These are phyloP conservation scores for Sebastiscus tertius DNA, from an alignment of 2,797 vertebrate genomes.

Conservation along the genomic window DNA sequence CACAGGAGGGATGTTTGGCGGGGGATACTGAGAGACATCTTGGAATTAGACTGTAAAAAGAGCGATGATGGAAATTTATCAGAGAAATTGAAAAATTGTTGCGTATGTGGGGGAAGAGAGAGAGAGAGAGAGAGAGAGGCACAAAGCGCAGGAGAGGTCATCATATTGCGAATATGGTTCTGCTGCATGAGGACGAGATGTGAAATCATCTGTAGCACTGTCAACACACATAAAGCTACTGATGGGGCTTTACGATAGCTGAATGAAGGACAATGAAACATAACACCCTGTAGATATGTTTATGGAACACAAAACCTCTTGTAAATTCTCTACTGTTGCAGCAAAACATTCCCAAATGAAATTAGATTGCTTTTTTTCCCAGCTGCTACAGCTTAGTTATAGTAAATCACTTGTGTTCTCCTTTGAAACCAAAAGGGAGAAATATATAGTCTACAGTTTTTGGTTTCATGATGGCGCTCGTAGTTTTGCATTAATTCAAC, in stretches of 20 bases:
- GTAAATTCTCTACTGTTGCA: not conserved
- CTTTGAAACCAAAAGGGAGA: not conserved
- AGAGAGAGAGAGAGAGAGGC: not conserved
- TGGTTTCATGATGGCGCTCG: not conserved
- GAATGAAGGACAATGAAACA: conserved; percentile 16
- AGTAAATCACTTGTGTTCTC: not conserved
- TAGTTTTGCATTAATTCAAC: not conserved
- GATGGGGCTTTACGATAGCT: not conserved
- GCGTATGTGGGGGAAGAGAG: not conserved
- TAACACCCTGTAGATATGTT: not conserved
- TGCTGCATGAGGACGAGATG: conserved; percentile 1
- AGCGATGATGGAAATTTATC: conserved; percentile 60
- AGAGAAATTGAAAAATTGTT: conserved; percentile 55
- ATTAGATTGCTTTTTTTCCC: not conserved
- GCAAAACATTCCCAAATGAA: not conserved
- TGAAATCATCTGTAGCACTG: conserved; percentile 26
- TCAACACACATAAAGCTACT: conserved; percentile 15
- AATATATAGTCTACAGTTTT: not conserved
- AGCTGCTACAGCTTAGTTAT: not conserved
- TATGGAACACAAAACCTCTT: not conserved
- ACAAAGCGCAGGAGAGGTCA: conserved; percentile 42
- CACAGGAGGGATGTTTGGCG: conserved; percentile 64
- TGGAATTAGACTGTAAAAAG: conserved; percentile 67
- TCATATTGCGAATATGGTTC: conserved; percentile 35
- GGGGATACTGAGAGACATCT: conserved; percentile 62